These are phyloP conservation scores for Hecatera dysodea DNA, from an alignment of 2,888 invertebrate species.

Conservation along the genomic window DNA sequence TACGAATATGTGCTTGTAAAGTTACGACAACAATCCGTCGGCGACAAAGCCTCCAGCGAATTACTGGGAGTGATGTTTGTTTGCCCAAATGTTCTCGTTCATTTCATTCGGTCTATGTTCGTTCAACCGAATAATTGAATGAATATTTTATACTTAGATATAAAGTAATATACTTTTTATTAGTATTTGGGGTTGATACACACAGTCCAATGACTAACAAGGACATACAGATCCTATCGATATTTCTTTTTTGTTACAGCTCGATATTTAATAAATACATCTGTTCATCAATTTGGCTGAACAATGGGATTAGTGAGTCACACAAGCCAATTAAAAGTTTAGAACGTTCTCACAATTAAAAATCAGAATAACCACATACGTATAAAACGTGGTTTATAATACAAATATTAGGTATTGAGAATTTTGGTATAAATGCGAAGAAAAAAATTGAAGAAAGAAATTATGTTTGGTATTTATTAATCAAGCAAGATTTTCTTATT, in stretches of 20 bases:
- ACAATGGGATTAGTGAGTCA: neutral
- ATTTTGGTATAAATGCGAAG: neutral
- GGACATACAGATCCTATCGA: neutral
- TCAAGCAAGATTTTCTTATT: conserved; percentile 20
- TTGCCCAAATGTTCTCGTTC: conserved; percentile 21
- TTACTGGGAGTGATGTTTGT: conserved; percentile 17
- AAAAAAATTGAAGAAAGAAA: neutral
- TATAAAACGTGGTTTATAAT: neutral
- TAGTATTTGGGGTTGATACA: neutral
- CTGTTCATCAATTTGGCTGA: neutral
- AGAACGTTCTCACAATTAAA: neutral
- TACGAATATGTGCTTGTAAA: neutral
- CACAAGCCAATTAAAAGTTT: neutral
- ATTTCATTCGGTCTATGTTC: conserved; percentile 36
- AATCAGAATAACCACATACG: neutral
- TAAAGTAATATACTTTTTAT: neutral
- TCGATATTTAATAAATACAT: neutral
- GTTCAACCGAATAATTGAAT: conserved; percentile 37
- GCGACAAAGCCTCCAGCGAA: conserved; percentile 9
- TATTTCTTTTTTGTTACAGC: neutral
- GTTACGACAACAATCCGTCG: conserved; percentile 11
- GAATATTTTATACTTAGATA: conserved; percentile 27
- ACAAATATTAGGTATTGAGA: neutral
- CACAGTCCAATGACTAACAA: neutral
- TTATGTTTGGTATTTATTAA: conserved; percentile 16